Base-by-base conservation (phyloP, 2,888 invertebrate species). In the Notodonta dromedarius region DNA sequence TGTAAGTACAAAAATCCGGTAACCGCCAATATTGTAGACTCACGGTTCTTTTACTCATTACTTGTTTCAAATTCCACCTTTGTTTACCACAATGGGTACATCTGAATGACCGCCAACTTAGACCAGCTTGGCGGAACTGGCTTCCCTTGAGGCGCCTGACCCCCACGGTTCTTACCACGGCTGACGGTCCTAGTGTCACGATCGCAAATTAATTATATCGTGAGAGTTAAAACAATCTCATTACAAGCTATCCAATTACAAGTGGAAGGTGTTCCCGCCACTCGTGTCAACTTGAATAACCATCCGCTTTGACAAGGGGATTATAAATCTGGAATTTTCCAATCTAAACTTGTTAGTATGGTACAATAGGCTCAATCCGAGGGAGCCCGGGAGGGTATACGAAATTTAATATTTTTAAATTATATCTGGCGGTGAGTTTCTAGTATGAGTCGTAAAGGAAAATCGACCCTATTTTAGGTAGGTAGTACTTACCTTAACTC, bases 301-400 rank as follows among this genome's bases (percentile, higher is more conserved):
- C 4, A 52, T 52, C 52, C 11, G 12, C 16, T 52, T 32, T 52
- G 52, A 32, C 52, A 35, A 32, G 46, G 57, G 35, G 57, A 57
- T 67, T 58, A 58, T 58, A 57, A 60, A 61, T 58, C 58, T 62
- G 42, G 50, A 12, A 59, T 61, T 12, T 32, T 52, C 51, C 39
- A 62, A 62, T 58, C 50, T 24, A 56, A 59, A 59, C 48, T 58
- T 52, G 56, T 57, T 57, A n/a, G n/a, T n/a, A 56, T 35, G 9
- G 51, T 42, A 53, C 52, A 42, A 51, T 40, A n/a, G 16, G 14
- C 51, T 6, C 48, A 44, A 6, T 39, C 57, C 13, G 35, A 8
- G 16, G 54, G 42, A 5, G 16, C 46, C 1, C 13, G 46, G 14
- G 14, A 50, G 14, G n/a, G 50, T 6, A 13, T 44, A 44, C 12